Percentiles rank a stretch among this genome's conserved stretches.
These are phyloP conservation scores for Tetragnatha versicolor DNA, from an alignment of 1,140 invertebrate genomes.

Conservation along the genomic window DNA sequence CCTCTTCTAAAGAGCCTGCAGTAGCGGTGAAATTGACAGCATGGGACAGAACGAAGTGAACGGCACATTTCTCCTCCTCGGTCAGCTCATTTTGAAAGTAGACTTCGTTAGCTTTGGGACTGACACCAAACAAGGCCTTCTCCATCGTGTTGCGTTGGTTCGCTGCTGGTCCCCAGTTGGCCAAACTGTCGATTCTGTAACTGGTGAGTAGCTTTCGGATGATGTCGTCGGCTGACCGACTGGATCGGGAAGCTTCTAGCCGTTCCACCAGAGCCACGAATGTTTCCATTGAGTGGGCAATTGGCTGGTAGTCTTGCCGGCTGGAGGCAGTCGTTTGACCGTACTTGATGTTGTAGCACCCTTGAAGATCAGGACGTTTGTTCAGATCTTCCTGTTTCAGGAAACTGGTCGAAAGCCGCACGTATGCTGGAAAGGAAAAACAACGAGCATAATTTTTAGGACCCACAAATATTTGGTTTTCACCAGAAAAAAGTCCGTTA, in stretches of 20 bases:
- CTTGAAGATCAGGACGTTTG: neutral
- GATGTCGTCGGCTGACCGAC: neutral
- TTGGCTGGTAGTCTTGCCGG: conserved; percentile 10
- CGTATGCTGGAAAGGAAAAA: neutral
- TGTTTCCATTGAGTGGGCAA: conserved; percentile 29
- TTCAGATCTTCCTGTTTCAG: neutral
- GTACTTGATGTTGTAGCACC: conserved; percentile 1
- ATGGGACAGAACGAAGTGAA: conserved; percentile 42
- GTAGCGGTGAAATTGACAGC: conserved; percentile 7
- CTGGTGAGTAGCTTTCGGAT: neutral
- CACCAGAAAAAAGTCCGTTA: too few relatives aligned
- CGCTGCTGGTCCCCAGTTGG: neutral
- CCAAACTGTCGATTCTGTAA: conserved; percentile 8
- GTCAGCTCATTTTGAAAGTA: conserved; percentile 6
- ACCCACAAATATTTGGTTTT: too few relatives aligned
- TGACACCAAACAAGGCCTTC: neutral
- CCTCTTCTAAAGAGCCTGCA: neutral
- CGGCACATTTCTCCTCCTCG: conserved; percentile 36
- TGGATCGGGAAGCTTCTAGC: neutral
- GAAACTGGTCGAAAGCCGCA: neutral
- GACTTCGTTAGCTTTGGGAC: neutral
- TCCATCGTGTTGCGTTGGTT: neutral
- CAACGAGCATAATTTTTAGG: neutral
- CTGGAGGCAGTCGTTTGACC: neutral
- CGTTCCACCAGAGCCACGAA: conserved; percentile 39